Conservation (phyloP, 2,113 vertebrate species). For the Lycaon pictus region DNA sequence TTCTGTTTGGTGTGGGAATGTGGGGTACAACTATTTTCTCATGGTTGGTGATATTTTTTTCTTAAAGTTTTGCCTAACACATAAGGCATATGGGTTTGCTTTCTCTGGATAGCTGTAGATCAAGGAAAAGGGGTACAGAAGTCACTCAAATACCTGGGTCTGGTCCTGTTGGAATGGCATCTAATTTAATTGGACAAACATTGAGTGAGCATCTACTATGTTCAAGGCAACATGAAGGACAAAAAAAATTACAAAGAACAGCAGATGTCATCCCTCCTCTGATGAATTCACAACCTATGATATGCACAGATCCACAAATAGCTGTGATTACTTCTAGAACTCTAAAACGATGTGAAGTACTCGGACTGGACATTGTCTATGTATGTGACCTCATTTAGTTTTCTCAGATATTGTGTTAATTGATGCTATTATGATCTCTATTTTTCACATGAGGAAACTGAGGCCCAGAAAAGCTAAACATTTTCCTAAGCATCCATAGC, state of each 20-base stretch:
- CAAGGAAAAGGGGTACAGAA: not conserved
- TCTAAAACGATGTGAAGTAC: not conserved
- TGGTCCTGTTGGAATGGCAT: not conserved
- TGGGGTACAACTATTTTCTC: slow-evolving; percentile 54
- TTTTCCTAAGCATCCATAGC: not conserved
- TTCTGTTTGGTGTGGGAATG: slow-evolving; percentile 32
- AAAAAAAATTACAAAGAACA: not conserved
- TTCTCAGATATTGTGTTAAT: not conserved
- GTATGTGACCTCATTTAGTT: not conserved
- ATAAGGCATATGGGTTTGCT: not conserved
- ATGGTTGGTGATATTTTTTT: slow-evolving; percentile 13
- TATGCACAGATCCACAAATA: not conserved
- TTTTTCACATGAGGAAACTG: slow-evolving; percentile 22
- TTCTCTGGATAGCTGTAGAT: not conserved
- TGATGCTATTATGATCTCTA: not conserved
- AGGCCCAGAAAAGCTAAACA: not conserved
- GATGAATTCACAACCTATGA: not conserved
- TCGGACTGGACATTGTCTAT: not conserved
- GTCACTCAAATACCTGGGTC: not conserved
- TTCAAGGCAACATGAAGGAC: not conserved
- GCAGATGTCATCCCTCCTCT: fast-evolving
- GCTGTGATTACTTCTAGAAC: not conserved
- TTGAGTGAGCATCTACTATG: not conserved
- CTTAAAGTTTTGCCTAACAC: slow-evolving; percentile 27
- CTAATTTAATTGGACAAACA: not conserved